Base-by-base conservation (phyloP, 2,797 vertebrate genomes). In the Hipposideros larvatus region DNA sequence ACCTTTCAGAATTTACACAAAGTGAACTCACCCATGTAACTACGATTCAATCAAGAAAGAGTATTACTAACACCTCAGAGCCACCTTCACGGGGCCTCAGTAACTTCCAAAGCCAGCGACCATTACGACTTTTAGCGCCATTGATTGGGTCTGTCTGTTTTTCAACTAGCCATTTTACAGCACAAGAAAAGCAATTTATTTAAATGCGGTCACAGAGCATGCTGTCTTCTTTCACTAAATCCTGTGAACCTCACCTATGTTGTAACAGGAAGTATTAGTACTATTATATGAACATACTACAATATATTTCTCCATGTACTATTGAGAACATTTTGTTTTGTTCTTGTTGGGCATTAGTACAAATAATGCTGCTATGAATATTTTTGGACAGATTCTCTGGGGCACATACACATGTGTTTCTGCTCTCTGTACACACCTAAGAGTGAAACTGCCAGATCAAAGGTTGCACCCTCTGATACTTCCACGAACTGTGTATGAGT, bases 1-100 rank as follows among this genome's bases (percentile, higher is more conserved):
- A 73, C 19, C 59, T 78, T 74, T 70, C 71, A 86, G 84, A 80
- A 80, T 61, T 68, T 85, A 73, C 66, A 88, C 34, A 85, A 66
- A 83, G 28, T 41, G 37, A 93, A 78, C 16, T 11, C 9, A 91
- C 37, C 51, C 61, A 43, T 26, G 3, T 63, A 95, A 80, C 28
- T 48, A 79, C 15, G 26, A 65, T 14, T n/a, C 18, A 43, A 10
- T 43, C 46, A 84, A 84, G 59, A 85, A 88, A 66, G n/a, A 87
- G 13, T 11, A 87, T 61, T 21, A 48, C 14, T 7, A 37, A 11
- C 13, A 51, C 37, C 53, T 61, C 43, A 94, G 59, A 51, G 51
- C 24, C 59, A 84, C 21, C 15, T 21, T n/a, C 11, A 9, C 3
- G 22, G 4, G 28, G 28, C 65, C 46, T 78, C 7, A 13, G 51